Evolutionary conservation across 2,888 invertebrate genomes (phyloP).

Genomic region (Calameuta pallipes): DNA sequence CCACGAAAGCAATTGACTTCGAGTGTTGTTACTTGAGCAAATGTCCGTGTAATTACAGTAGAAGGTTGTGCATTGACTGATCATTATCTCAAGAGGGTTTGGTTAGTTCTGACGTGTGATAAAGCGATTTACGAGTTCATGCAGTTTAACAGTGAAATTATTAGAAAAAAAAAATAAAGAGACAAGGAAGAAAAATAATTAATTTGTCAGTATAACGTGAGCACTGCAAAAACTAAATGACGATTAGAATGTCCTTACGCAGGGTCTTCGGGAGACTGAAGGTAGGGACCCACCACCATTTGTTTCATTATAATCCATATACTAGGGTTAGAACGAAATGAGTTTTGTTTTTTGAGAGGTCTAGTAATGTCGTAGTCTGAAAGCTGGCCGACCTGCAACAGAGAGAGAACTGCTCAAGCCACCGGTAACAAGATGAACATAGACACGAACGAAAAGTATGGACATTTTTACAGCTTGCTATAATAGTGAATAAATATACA

Average conservation of each 20-base stretch:
- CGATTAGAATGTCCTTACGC: conserved; percentile 32
- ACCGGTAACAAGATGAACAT: conserved; percentile 41
- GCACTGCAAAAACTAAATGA: background rate
- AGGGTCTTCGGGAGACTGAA: conserved; percentile 35
- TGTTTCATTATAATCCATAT: conserved; percentile 49
- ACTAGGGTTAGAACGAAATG: conserved; percentile 55
- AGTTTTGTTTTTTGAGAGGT: conserved; percentile 57
- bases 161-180: background rate
- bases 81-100: background rate
- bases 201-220: background rate
- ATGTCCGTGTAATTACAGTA: background rate
- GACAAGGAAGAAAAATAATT: background rate
- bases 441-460: conserved; percentile 31
- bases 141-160: background rate
- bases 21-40: background rate
- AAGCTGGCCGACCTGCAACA: conserved; percentile 68
- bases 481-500: conserved; percentile 11
- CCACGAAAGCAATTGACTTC: background rate
- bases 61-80: background rate
- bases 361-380: conserved; percentile 69
- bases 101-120: background rate
- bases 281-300: conserved; percentile 59
- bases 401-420: conserved; percentile 63
- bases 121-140: background rate
- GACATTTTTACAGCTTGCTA: conserved; percentile 9